phyloP scores from a whole-genome alignment of 2,113 vertebrate species.

The Phrynosoma platyrhinos region DNA sequence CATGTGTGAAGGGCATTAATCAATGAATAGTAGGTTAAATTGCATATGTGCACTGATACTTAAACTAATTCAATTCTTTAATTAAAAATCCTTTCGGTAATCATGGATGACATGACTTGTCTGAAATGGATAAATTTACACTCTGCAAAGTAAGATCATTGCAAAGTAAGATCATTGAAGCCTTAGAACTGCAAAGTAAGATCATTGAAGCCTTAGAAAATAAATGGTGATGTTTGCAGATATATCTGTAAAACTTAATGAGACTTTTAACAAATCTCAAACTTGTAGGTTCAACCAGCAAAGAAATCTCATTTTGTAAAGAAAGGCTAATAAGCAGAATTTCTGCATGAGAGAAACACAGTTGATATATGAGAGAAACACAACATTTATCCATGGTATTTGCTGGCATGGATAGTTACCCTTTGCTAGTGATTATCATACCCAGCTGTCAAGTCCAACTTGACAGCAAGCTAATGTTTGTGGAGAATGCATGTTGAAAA shows the following conservation, averaged over 20 bases:
- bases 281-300: conserved; percentile 25
- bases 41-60: background rate
- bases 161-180: conserved; percentile 3
- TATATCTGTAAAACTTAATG: conserved; percentile 28
- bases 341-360: conserved; percentile 56
- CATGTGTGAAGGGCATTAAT: background rate
- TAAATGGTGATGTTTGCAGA: conserved; percentile 24
- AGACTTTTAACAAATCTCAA: conserved; percentile 40
- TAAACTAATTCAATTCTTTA: background rate
- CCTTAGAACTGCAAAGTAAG: background rate
- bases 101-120: background rate
- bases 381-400: conserved; percentile 40
- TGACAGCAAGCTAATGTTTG: conserved; percentile 44
- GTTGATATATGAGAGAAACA: conserved; percentile 42
- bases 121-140: background rate
- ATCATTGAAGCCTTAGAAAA: conserved; percentile 27
- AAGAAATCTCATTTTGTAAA: conserved; percentile 34
- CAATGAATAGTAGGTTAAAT: background rate
- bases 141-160: background rate
- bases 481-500: conserved; percentile 43
- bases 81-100: background rate
- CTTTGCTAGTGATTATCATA: conserved; percentile 57
- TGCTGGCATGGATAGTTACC: conserved; percentile 43
- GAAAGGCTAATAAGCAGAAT: conserved; percentile 49
- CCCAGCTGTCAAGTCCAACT: conserved; percentile 51